Evolutionary conservation across 2,888 invertebrate species (phyloP), one percentile per base, ranked within the genome.

Genomic region (Gandaritis pyraliata): DNA sequence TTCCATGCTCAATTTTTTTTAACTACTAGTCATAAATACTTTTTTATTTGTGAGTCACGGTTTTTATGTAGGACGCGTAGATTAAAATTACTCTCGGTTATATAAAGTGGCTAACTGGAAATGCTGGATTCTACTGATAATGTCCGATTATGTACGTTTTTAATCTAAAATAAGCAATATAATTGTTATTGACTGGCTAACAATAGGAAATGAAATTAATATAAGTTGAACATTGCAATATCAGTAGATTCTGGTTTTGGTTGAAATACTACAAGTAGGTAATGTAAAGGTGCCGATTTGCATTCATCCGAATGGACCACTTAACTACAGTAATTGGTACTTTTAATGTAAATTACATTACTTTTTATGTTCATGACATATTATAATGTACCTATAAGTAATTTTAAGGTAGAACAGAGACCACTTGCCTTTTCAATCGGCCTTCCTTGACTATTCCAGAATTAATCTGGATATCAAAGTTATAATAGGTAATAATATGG

Each of bases 1-100:
- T 83, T 88, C 91, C 91, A 89, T 91, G 92, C 92, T 91, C 91
- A 91, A 91, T 89, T 84, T 66, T 23, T 88, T 81, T 86, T 90
- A 90, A 85, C 85, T 84, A 79, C 91, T 92, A 92, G 92, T 92
- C 92, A 92, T 91, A 91, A 89, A 83, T 72, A 80, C 41, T 49
- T 82, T 77, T 74, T 83, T 87, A 85, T 87, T 84, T 83, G 81
- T 83, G 81, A 75, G 78, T 78, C 76, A 75, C 77, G 73, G 70
- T 72, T 76, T 77, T 65, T 61, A 55, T 77, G 29, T 62, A 60
- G 54, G 50, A 57, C 57, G 74, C 71, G 72, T 79, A 78, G 74
- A 75, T 74, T 80, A 80, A n/a, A 82, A 81, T 82, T 83, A 82
- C 82, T 81, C 39, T 65, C 62, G 73, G 75, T 78, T 71, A 70